Evolutionary conservation across 1,140 invertebrate species (phyloP), one percentile per base, ranked within the genome.

Genomic region (Polypedilum vanderplanki): DNA sequence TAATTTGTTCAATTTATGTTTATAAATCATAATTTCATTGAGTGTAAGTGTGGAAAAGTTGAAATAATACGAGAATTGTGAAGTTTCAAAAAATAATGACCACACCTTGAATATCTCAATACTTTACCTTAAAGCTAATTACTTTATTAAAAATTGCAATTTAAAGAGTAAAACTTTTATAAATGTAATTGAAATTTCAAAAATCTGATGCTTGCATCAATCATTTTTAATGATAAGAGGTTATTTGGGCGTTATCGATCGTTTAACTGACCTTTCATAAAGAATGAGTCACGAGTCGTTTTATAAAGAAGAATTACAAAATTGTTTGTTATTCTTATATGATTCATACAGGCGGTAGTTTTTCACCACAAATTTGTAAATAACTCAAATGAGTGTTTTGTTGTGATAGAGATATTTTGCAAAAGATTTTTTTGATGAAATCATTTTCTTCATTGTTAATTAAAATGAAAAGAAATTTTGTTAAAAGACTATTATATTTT

Each of bases 81-180:
- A 67, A 70, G 18, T 70, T 20, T 70, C 20, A 33, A 33, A 33
- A 33, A 8, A 70, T 70, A 22, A 57, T 22, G 65, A 70, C 65
- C 65, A 70, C 65, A 70, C 65, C 65, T 70, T 70, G 46, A 57
- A 33, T 57, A 57, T n/a, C 20, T 70, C 18, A 18, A 22, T 70
- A n/a, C 1, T 18, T 9, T 70, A 70, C 7, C 20, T 18, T 22
- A 9, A 70, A 20, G 10, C 18, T 18, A 18, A 17, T 70, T 70
- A 70, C 17, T 18, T 10, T 9, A 70, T 20, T 10, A 70, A 20
- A 70, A 22, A 20, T 22, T 22, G 10, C 17, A 22, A 20, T 1
- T 18, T 70, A 33, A 18, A 5, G 15, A 20, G 65, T 17, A 7
- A 18, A 18, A 70, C 0, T 15, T 57, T 57, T 0, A n/a, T n/a